Evolutionary conservation across 2,113 vertebrate species (phyloP).

Genomic region (Rissa tridactyla): DNA sequence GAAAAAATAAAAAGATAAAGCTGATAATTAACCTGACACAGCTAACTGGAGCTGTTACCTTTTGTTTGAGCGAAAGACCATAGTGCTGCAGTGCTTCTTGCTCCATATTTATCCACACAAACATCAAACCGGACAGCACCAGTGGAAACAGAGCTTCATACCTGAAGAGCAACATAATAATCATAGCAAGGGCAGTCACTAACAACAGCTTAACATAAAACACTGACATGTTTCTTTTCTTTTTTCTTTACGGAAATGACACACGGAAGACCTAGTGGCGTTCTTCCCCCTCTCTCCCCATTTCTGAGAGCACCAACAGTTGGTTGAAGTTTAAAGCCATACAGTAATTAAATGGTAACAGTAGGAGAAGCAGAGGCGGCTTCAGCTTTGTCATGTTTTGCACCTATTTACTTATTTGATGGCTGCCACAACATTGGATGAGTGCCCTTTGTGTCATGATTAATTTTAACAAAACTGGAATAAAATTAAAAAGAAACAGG

Average conservation of each 20-base stretch:
- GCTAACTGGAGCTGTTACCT: conserved; percentile 76
- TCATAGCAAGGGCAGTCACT: neutral
- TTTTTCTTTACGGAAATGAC: neutral
- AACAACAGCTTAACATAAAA: neutral
- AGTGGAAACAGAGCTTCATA: conserved; percentile 93
- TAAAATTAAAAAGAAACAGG: neutral
- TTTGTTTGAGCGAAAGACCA: conserved; percentile 75
- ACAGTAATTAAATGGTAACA: neutral
- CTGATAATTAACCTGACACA: neutral
- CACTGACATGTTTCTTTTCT: neutral
- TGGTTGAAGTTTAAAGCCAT: neutral
- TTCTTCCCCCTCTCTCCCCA: neutral
- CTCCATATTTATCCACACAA: conserved; percentile 91
- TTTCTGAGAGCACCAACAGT: neutral
- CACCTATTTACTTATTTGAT: neutral
- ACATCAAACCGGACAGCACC: conserved; percentile 88
- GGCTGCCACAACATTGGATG: neutral
- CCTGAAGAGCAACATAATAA: conserved; percentile 53
- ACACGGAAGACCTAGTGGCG: neutral
- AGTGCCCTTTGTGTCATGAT: neutral
- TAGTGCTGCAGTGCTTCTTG: conserved; percentile 82
- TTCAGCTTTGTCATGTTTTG: neutral
- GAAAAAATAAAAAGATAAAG: neutral
- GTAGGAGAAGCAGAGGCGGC: neutral
- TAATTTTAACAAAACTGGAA: neutral